A percentile compares a stretch with the other conserved stretches of the same genome.
phyloP scores from a whole-genome alignment of 2,888 invertebrate species.

The Beris morrisii region DNA sequence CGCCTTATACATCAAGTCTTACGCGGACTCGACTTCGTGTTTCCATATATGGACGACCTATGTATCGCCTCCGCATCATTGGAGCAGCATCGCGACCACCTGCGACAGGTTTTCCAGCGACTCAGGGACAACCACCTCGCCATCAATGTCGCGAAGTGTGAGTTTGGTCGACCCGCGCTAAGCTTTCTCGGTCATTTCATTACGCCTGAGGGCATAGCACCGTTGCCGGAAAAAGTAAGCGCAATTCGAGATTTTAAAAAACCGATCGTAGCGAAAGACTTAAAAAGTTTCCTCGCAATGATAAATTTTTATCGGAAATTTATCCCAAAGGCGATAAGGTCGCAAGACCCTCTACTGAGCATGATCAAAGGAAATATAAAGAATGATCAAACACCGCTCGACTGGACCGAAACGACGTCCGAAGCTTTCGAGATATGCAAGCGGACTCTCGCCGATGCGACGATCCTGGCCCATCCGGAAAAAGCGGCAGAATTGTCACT shows the following conservation, averaged over 20 bases:
- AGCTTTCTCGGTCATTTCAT: too few relatives aligned
- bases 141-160: conserved; percentile 37
- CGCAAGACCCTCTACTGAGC: neutral
- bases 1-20: neutral
- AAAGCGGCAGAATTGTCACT: neutral
- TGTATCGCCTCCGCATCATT: conserved; percentile 37
- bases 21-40: conserved; percentile 37
- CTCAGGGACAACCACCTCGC: conserved; percentile 39
- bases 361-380: neutral
- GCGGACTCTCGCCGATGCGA: neutral
- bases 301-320: neutral
- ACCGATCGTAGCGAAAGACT: neutral
- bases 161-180: too few relatives aligned
- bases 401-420: neutral
- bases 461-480: neutral
- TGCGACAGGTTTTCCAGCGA: conserved; percentile 37
- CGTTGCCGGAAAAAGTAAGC: neutral
- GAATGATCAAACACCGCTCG: neutral
- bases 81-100: conserved; percentile 40
- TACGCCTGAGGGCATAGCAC: neutral
- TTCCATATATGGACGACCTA: conserved; percentile 43
- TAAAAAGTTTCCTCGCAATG: conserved; percentile 2
- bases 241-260: neutral
- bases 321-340: neutral
- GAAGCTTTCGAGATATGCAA: neutral